These are phyloP conservation scores for Phasia obesa DNA, from an alignment of 2,888 invertebrate species.

Conservation along the genomic window DNA sequence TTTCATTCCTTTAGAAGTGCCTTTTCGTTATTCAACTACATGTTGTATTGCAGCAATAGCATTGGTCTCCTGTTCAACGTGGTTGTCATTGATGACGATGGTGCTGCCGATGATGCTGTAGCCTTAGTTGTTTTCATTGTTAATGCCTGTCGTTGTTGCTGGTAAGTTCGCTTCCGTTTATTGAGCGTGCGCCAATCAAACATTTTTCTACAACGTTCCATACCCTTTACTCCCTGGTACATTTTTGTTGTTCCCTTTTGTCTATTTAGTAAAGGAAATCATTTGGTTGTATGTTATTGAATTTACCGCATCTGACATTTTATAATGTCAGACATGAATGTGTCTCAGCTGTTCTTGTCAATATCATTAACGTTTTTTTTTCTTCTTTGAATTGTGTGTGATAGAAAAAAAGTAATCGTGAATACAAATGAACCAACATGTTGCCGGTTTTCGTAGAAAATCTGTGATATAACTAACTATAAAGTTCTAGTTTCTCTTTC, in stretches of 20 bases:
- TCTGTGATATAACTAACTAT: too few species aligned
- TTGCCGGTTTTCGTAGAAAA: constrained; percentile 63
- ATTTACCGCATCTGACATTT: constrained; percentile 67
- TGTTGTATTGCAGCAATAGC: constrained; percentile 11
- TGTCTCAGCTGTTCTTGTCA: constrained; percentile 70
- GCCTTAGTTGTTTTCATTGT: constrained; percentile 11
- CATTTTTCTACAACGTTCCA: constrained; percentile 47
- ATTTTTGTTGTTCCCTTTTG: constrained; percentile 35
- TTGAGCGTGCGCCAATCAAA: constrained; percentile 66
- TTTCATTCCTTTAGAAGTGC: constrained; percentile 13
- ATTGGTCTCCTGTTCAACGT: constrained; percentile 30
- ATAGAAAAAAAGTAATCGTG: constrained; percentile 7
- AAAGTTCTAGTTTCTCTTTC: too few species aligned
- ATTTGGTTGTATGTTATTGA: constrained; percentile 48
- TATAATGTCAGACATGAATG: constrained; percentile 67
- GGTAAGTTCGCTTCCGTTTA: constrained; percentile 44
- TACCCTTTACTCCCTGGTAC: neutral
- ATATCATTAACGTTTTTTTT: constrained; percentile 62
- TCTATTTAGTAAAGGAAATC: constrained; percentile 43
- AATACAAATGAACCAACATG: constrained; percentile 46
- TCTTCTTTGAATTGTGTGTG: constrained; percentile 14
- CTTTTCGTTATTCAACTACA: neutral
- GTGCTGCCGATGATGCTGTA: constrained; percentile 49
- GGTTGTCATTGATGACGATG: constrained; percentile 43
- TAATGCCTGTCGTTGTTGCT: constrained; percentile 13